phyloP scores from a whole-genome alignment of 2,113 vertebrate species.

The Misgurnus mizolepis region DNA sequence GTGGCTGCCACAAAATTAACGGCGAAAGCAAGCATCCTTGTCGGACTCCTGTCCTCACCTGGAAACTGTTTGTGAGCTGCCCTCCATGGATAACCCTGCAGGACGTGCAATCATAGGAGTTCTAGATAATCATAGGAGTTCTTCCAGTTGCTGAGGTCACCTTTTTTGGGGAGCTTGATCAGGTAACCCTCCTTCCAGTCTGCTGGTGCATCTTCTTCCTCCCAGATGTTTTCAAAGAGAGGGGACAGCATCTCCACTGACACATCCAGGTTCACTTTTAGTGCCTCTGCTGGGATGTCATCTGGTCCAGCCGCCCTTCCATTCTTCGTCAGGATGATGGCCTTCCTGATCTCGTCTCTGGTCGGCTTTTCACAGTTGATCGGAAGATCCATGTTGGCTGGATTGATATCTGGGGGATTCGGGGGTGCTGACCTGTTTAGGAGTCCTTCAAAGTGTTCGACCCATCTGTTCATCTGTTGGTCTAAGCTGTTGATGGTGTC shows the following conservation, averaged over 20 bases:
- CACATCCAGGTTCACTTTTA: too few species aligned
- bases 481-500: not conserved
- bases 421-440: not conserved
- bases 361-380: not conserved
- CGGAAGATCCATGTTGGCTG: not conserved
- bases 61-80: not conserved
- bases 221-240: too few species aligned
- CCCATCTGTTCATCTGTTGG: not conserved
- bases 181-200: too few species aligned
- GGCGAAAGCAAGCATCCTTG: conserved; percentile 22
- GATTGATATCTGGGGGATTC: too few species aligned
- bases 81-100: conserved; percentile 12
- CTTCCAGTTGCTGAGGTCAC: not conserved
- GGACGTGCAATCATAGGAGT: not conserved
- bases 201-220: not conserved
- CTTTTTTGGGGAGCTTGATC: not conserved
- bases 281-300: not conserved
- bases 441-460: not conserved
- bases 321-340: too few species aligned
- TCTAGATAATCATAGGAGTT: not conserved
- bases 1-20: too few species aligned
- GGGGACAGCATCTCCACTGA: too few species aligned
- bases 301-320: not conserved
- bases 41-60: not conserved
- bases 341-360: too few species aligned